These are phyloP conservation scores for Pygathrix nemaeus DNA, from an alignment of 2,113 vertebrate species.

Conservation along the genomic window DNA sequence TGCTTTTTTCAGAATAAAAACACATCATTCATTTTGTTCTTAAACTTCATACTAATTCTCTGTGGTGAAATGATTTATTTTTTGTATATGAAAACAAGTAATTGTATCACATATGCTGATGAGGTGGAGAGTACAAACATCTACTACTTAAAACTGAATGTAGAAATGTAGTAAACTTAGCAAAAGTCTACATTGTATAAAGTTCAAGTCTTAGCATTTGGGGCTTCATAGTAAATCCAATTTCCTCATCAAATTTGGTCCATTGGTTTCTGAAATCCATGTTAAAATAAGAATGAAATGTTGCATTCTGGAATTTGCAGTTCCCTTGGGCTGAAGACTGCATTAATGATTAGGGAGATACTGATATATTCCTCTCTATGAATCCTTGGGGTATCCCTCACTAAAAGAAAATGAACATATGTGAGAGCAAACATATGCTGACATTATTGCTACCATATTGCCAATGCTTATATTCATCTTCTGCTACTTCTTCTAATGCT, in stretches of 20 bases:
- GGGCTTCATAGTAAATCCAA: neutral
- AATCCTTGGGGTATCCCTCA: neutral
- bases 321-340: neutral
- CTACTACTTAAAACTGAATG: neutral
- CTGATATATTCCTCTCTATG: neutral
- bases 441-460: slow-evolving; percentile 16
- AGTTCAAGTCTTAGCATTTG: neutral
- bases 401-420: slow-evolving; percentile 43
- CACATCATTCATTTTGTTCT: neutral
- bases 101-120: neutral
- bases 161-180: neutral
- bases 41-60: neutral
- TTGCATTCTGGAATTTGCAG: slow-evolving; percentile 32
- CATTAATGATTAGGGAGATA: neutral
- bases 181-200: neutral
- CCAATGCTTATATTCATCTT: slow-evolving; percentile 35
- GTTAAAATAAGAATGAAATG: neutral
- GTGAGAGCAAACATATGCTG: slow-evolving; percentile 13
- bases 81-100: neutral
- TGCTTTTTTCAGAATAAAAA: slow-evolving; percentile 13
- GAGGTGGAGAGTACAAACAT: neutral
- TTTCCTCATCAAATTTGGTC: neutral
- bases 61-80: neutral
- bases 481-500: slow-evolving; percentile 33
- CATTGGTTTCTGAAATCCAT: neutral